These are phyloP conservation scores for Tadarida brasiliensis DNA, from an alignment of 2,797 vertebrate genomes.

Conservation along the genomic window DNA sequence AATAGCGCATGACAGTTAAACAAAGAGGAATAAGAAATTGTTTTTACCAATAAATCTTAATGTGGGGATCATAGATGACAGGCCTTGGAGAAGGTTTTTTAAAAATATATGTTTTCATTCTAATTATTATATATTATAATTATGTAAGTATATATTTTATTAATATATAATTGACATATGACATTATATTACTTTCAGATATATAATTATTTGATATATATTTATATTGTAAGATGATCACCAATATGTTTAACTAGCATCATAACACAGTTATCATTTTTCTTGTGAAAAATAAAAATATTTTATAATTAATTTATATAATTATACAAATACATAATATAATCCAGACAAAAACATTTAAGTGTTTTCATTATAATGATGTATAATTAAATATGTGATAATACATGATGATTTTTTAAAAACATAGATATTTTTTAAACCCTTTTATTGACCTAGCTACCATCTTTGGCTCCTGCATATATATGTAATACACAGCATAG, in stretches of 20 bases:
- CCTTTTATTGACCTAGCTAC: neutral
- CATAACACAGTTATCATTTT: neutral
- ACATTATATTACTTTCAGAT: constrained; percentile 20
- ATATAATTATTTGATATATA: neutral
- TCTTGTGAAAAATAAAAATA: neutral
- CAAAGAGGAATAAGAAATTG: neutral
- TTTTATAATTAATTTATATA: neutral
- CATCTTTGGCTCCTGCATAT: neutral
- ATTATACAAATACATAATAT: neutral
- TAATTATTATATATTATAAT: neutral
- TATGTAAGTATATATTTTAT: neutral
- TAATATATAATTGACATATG: neutral
- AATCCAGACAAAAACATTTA: neutral
- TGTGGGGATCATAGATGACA: neutral
- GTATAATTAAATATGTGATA: neutral
- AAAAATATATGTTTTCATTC: neutral
- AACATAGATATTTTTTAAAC: neutral
- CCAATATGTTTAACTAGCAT: neutral
- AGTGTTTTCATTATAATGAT: neutral
- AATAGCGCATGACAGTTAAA: neutral
- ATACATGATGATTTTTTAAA: neutral
- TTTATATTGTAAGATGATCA: neutral
- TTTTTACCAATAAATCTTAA: constrained; percentile 35
- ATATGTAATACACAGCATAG: neutral
- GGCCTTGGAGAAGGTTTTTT: neutral